Conservation (phyloP, 2,888 invertebrate genomes). For the Caenorhabditis japonica region DNA sequence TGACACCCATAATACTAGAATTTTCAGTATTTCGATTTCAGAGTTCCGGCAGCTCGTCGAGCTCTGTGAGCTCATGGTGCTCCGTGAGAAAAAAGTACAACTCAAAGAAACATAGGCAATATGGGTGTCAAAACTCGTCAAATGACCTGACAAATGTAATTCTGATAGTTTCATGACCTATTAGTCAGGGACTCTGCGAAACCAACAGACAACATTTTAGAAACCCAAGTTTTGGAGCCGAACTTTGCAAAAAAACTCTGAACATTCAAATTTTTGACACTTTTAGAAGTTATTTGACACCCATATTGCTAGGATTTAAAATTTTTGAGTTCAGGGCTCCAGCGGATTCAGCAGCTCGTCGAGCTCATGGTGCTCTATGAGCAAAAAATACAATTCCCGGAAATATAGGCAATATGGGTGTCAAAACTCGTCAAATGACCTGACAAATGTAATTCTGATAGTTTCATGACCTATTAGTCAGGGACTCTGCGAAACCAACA, state of each 20-base stretch:
- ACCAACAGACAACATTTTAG: too few relatives aligned
- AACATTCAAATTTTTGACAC: conserved; percentile 4
- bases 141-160: too few relatives aligned
- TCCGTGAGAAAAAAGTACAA: background rate
- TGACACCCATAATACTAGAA: background rate
- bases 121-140: conserved; percentile 1
- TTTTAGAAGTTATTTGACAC: background rate
- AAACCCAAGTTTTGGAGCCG: background rate
- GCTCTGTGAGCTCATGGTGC: too few relatives aligned
- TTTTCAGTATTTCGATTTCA: background rate
- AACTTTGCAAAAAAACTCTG: background rate
- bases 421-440: too few relatives aligned
- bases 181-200: too few relatives aligned
- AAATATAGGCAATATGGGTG: conserved; percentile 2
- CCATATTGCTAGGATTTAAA: background rate
- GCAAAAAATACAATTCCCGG: background rate
- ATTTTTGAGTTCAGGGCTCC: background rate
- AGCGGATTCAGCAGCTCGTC: too few relatives aligned
- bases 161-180: too few relatives aligned
- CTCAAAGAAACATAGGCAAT: background rate
- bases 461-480: too few relatives aligned
- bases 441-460: too few relatives aligned
- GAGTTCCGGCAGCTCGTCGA: background rate
- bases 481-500: too few relatives aligned
- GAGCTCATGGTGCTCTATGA: too few relatives aligned